Evolutionary conservation across 2,888 invertebrate genomes (phyloP), one percentile per base, ranked within the genome.

Genomic region (Epirrita christyi): DNA sequence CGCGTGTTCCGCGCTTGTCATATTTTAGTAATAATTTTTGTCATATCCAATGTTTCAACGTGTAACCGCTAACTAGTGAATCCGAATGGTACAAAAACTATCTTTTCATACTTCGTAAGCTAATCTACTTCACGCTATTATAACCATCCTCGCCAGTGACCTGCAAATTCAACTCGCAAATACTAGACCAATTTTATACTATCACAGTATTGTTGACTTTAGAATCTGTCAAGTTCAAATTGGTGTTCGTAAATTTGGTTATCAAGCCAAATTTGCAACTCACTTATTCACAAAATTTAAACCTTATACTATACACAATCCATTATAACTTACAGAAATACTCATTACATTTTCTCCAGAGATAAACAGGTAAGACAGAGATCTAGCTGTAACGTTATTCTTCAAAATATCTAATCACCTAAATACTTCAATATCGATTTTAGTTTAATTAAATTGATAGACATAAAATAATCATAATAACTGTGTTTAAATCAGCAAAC

Each of bases 71-170:
- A 85, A 81, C 83, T 86, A 86, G 83, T 86, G 85, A 81, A 76
- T 80, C 75, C 70, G 73, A 80, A 81, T 88, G 83, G 88, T 91
- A 91, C 84, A 91, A 91, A 90, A 90, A 86, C 88, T 88, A 89
- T 83, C 80, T 79, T 64, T 78, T 79, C 76, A 78, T 81, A 82
- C 77, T 72, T 75, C 78, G 67, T 87, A 85, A 83, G 82, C 84
- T 86, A 85, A 77, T 71, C 73, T 67, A 73, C 85, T 88, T 85
- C 78, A 61, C 57, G 55, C 57, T 58, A 57, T 34, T 14, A 49
- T 56, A 60, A 60, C 55, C 34, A 42, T 37, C 46, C 42, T 54
- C n/a, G 29, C n/a, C 10, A n/a, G 34, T 15, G 14, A 48, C 40
- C 45, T 49, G 41, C 44, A 58, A 27, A 52, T 48, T 28, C 13